Percentiles rank a stretch among this genome's conserved stretches.
Evolutionary conservation across 1,140 invertebrate species (phyloP).

Genomic region (Nasonia giraulti): DNA sequence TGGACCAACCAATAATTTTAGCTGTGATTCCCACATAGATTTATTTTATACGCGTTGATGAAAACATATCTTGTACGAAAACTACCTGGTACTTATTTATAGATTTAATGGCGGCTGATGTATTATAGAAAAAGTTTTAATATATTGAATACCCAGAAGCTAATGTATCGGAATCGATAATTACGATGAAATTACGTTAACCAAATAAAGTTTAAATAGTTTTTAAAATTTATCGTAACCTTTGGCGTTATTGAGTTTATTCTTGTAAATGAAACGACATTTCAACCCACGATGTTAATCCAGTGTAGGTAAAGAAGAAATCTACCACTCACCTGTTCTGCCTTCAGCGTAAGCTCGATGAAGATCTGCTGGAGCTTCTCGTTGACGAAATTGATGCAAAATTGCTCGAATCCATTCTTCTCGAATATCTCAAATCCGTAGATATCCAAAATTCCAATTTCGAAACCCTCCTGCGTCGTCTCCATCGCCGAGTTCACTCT

Average conservation of each 20-base stretch:
- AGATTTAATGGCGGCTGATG: constrained; percentile 4
- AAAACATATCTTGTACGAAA: constrained; percentile 51
- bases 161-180: background rate
- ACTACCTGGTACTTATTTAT: constrained; percentile 29
- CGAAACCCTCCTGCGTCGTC: constrained; percentile 72
- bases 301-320: background rate
- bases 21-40: constrained; percentile 57
- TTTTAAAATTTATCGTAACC: background rate
- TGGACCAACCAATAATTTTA: constrained; percentile 45
- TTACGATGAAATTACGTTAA: constrained; percentile 21
- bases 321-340: constrained; percentile 78
- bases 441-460: constrained; percentile 80
- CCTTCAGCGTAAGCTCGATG: constrained; percentile 84
- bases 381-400: constrained; percentile 97
- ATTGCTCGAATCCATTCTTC: constrained; percentile 88
- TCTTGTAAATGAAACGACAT: background rate
- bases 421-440: constrained; percentile 87
- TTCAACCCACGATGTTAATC: background rate
- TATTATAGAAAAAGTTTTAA: constrained; percentile 15
- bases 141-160: background rate
- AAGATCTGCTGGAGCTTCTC: constrained; percentile 89
- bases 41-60: constrained; percentile 48
- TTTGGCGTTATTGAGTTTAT: background rate
- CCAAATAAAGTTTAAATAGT: constrained; percentile 27
- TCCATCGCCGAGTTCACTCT: constrained; percentile 80